Evolutionary conservation across 2,888 invertebrate species (phyloP).

Genomic region (Drosophila atroscutellata): DNA sequence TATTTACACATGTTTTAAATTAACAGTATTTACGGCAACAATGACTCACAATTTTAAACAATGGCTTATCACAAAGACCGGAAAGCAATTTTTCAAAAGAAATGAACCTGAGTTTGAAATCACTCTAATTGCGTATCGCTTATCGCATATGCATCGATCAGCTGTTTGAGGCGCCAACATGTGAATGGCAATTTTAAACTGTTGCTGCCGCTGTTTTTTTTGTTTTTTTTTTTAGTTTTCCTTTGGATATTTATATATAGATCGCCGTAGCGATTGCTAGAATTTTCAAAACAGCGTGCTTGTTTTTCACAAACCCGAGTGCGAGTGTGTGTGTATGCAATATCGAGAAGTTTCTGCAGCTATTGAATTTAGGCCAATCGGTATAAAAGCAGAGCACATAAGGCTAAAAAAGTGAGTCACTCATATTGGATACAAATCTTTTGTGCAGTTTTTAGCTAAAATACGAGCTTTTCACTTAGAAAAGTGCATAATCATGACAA

Average conservation of each 20-base stretch:
- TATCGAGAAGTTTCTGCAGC: slow-evolving; percentile 77
- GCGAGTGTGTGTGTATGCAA: slow-evolving; percentile 43
- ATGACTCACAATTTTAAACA: neutral
- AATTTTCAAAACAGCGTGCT: slow-evolving; percentile 62
- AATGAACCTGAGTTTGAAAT: slow-evolving; percentile 55
- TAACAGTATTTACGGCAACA: neutral
- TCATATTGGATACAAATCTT: slow-evolving; percentile 17
- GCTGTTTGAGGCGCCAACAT: slow-evolving; percentile 28
- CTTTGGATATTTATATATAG: slow-evolving; percentile 64
- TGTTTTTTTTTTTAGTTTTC: slow-evolving; percentile 36
- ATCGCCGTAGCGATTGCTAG: slow-evolving; percentile 45
- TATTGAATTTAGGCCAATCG: slow-evolving; percentile 61
- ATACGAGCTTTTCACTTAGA: slow-evolving; percentile 37
- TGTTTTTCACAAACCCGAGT: slow-evolving; percentile 49
- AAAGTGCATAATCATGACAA: slow-evolving; percentile 69
- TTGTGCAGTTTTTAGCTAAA: slow-evolving; percentile 14
- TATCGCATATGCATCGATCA: slow-evolving; percentile 34
- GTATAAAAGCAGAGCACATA: slow-evolving; percentile 48
- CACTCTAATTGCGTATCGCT: neutral
- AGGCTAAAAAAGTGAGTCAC: slow-evolving; percentile 64
- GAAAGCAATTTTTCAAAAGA: slow-evolving; percentile 20
- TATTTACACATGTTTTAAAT: neutral
- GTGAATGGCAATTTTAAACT: slow-evolving; percentile 45
- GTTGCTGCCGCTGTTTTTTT: slow-evolving; percentile 41
- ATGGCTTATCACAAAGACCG: neutral